phyloP scores from a whole-genome alignment of 1,140 invertebrate genomes.

The Drosophila grimshawi region DNA sequence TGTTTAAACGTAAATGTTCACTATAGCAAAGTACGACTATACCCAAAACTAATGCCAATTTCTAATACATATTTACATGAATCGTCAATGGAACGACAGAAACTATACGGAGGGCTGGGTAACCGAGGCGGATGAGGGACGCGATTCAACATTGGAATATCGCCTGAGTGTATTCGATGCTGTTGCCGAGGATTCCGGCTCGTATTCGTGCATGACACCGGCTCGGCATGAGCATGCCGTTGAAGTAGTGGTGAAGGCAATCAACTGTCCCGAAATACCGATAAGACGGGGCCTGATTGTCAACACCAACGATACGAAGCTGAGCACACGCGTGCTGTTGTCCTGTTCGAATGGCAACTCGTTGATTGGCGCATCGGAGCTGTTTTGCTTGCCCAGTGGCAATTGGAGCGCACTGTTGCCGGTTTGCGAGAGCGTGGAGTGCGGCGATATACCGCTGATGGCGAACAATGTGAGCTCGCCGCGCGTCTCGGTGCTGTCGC shows the following conservation, averaged over 20 bases:
- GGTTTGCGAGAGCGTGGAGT: conserved; percentile 92
- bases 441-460: conserved; percentile 88
- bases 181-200: conserved; percentile 91
- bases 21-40: too few species aligned
- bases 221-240: conserved; percentile 91
- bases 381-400: conserved; percentile 91
- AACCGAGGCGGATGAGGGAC: conserved; percentile 90
- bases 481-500: conserved; percentile 89
- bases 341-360: conserved; percentile 93
- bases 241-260: conserved; percentile 91
- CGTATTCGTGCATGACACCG: conserved; percentile 92
- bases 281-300: conserved; percentile 89
- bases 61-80: too few species aligned
- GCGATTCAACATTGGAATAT: conserved; percentile 92
- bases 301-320: conserved; percentile 89
- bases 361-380: conserved; percentile 89
- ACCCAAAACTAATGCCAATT: background rate
- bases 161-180: conserved; percentile 92
- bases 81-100: conserved; percentile 67
- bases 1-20: too few species aligned
- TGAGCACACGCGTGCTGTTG: conserved; percentile 90
- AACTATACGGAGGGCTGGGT: conserved; percentile 94
- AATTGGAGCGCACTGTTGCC: conserved; percentile 93
- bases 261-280: conserved; percentile 90
- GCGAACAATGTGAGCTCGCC: conserved; percentile 85